Conservation (phyloP, 2,113 vertebrate genomes). For the Andinoacara biseriatus region DNA sequence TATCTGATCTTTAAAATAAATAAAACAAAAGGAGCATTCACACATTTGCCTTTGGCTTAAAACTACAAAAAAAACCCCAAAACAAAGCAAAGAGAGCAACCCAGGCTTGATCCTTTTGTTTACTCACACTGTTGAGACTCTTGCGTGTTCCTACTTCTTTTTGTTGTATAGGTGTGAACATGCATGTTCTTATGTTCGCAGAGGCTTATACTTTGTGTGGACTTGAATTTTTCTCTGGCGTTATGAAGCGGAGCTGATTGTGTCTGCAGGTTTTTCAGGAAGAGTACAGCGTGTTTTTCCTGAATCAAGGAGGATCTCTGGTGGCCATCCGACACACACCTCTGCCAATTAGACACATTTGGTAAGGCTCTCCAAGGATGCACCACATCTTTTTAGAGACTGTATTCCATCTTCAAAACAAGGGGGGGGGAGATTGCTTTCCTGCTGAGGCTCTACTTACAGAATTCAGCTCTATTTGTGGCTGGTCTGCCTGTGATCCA, state of each 20-base stretch:
- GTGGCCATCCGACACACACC: conserved; percentile 95
- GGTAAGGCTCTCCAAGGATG: conserved; percentile 77
- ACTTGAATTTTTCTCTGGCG: neutral
- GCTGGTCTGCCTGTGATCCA: conserved; percentile 48
- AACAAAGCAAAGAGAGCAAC: conserved; percentile 16
- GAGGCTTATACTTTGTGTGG: neutral
- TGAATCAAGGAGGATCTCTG: conserved; percentile 93
- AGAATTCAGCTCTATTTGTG: conserved; percentile 49
- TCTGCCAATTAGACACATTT: conserved; percentile 92
- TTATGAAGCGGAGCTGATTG: conserved; percentile 12
- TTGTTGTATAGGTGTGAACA: neutral
- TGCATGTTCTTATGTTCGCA: conserved; percentile 1
- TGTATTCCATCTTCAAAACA: conserved; percentile 50
- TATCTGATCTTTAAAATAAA: conserved; percentile 50
- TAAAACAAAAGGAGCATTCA: conserved; percentile 32
- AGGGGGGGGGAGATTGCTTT: conserved; percentile 10
- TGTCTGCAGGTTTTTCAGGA: conserved; percentile 90
- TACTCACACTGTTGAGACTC: conserved; percentile 30
- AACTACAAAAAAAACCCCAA: conserved; percentile 13
- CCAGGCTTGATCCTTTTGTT: conserved; percentile 22
- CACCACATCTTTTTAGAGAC: conserved; percentile 33
- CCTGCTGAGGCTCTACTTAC: conserved; percentile 36
- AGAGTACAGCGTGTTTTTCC: conserved; percentile 91
- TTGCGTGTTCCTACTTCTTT: conserved; percentile 24
- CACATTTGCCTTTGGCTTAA: conserved; percentile 32